Percentiles rank a stretch among this genome's conserved stretches.
These are phyloP conservation scores for Meghimatium bilineatum DNA, from an alignment of 2,888 invertebrate species.

Conservation along the genomic window DNA sequence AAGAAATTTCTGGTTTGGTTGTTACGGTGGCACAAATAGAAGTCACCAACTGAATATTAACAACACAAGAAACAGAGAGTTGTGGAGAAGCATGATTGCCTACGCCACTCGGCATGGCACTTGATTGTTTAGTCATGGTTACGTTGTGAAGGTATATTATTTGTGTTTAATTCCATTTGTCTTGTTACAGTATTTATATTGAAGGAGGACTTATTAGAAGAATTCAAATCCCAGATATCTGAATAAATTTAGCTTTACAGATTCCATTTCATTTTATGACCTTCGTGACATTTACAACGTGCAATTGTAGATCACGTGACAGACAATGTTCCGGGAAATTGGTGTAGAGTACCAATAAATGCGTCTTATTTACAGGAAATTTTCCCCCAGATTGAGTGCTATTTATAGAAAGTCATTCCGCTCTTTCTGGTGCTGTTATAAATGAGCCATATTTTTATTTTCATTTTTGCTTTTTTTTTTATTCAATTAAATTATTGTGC, in stretches of 20 bases:
- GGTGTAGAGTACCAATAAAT: not conserved
- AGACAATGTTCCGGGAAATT: not conserved
- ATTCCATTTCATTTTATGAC: not conserved
- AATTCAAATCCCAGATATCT: not conserved
- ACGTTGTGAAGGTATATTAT: not conserved
- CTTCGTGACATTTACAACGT: not conserved
- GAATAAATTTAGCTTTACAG: not conserved
- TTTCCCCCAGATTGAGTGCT: not conserved
- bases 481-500: not conserved
- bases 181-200: not conserved
- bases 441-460: not conserved
- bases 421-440: not conserved
- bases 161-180: not conserved
- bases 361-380: not conserved
- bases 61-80: no score
- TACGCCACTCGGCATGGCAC: no score
- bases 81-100: no score
- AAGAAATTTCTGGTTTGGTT: no score
- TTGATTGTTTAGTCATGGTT: no score
- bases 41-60: no score
- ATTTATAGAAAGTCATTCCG: not conserved
- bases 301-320: not conserved
- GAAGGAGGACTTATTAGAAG: not conserved
- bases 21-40: no score
- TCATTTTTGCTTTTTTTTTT: not conserved